Base-by-base conservation (phyloP, 2,797 vertebrate genomes). In the Lerista edwardsae region DNA sequence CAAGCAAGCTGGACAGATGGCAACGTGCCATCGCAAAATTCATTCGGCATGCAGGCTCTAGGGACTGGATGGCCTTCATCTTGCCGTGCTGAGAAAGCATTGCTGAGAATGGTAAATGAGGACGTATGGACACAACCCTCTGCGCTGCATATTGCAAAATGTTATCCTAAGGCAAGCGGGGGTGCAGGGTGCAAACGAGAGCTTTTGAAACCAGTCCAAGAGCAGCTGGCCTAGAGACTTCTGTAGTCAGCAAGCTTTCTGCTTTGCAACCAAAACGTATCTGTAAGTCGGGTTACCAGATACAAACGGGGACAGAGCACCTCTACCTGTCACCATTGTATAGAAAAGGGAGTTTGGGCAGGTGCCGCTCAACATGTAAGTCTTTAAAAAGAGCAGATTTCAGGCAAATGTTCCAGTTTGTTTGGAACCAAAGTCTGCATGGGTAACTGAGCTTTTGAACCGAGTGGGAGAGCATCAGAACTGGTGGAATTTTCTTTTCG, bases 71-170 rank as follows among this genome's bases (percentile, higher is more conserved):
- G 31, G 78, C 47, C 78, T 80, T 47, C 1, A 0, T 69, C 81
- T 87, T 69, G 57, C 12, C 82, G 61, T 36, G 41, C 36, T 80
- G 80, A 75, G 47, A n/a, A 14, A 73, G 41, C 68, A 71, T 5
- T 72, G 47, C 79, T 87, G 44, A 89, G 74, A 87, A 80, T 55
- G 64, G 75, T 3, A 85, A 75, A 77, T 73, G 75, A 87, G 73
- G 25, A 67, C 88, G 73, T 80, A 85, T 39, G n/a, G 87, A 61
- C 75, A 83, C 84, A 65, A 69, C 67, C n/a, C 80, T 68, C 23
- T 47, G 84, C 51, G 31, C 44, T 89, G 5, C 3, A 1, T 87
- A 79, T 80, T 80, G 67, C 21, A 29, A 90, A 64, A 39, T 5
- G 36, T 47, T 34, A 85, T 36, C 41, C 21, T 0, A 0, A 74